Base-by-base conservation (phyloP, 2,113 vertebrate species). In the Brienomyrus longianalis region DNA sequence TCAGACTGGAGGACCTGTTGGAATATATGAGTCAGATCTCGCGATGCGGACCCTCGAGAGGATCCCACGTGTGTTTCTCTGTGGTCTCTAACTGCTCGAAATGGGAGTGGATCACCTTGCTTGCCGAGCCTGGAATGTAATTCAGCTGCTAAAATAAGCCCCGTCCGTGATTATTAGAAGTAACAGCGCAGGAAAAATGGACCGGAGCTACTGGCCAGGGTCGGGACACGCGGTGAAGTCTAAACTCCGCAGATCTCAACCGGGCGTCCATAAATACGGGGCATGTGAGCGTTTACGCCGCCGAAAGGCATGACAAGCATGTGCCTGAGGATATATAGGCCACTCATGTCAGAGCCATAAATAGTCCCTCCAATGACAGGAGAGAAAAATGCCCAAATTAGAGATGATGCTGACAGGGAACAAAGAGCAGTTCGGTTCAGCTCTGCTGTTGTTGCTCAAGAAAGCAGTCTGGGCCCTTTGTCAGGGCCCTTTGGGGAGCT, bases 271-370 rank as follows among this genome's bases (percentile, higher is more conserved):
- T 47, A 87, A 88, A 90, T 85, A 80, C 23, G n/a, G 66, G 77
- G 11, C 35, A 3, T 83, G 27, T 39, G 56, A 89, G 86, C 45
- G 54, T 83, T 35, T 88, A 48, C 56, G 3, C 52, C 59, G 17
- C 87, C 39, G 6, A 66, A 39, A 86, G 92, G 92, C 92, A 93
- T 95, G 88, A 91, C 66, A 93, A 91, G 92, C 92, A 93, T 94
- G 91, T 93, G 93, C 93, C 92, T 74, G 23, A 83, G 0, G 77
- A 90, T 86, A 88, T 91, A 86, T 91, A 39, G 86, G 87, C 80
- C 86, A 88, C 62, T 66, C 86, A 91, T 89, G 87, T 90, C 91
- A 91, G 74, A 50, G 56, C 88, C 85, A 89, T 89, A 91, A 89
- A 91, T 90, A 90, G 21, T 23, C 45, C 39, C 19, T 51, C 19